Conservation (phyloP, 2,888 invertebrate species). For the Lacanobia wlatinum region DNA sequence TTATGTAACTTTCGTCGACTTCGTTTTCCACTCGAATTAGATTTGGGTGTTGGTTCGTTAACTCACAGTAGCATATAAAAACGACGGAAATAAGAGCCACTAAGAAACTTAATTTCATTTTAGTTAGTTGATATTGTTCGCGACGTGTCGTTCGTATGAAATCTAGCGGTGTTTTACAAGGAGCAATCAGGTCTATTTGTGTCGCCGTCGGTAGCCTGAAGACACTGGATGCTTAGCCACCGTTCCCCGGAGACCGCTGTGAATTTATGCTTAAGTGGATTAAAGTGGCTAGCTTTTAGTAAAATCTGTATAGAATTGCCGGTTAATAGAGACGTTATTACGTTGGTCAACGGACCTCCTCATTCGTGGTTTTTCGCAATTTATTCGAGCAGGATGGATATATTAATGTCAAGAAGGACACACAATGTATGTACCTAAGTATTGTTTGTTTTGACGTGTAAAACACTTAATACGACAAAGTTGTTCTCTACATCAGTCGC, state of each 20-base stretch:
- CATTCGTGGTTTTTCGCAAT: constrained; percentile 34
- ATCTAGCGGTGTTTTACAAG: constrained; percentile 75
- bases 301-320: constrained; percentile 78
- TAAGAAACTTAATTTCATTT: constrained; percentile 76
- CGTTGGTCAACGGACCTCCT: constrained; percentile 77
- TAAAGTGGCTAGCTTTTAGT: constrained; percentile 84
- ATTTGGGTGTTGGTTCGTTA: constrained; percentile 54
- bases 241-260: constrained; percentile 80
- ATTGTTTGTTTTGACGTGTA: constrained; percentile 18
- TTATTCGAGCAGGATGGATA: constrained; percentile 12
- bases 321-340: constrained; percentile 81
- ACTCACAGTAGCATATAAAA: constrained; percentile 72
- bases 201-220: constrained; percentile 72
- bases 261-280: constrained; percentile 86
- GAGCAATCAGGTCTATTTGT: constrained; percentile 69
- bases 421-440: background rate
- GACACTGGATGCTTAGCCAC: constrained; percentile 73
- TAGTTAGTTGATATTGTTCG: constrained; percentile 55
- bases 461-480: background rate
- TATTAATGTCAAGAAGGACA: background rate
- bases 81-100: constrained; percentile 69
- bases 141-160: constrained; percentile 80
- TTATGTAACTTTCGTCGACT: constrained; percentile 46
- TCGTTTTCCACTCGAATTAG: constrained; percentile 46
- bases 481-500: background rate